Base-by-base conservation (phyloP, 2,113 vertebrate genomes). In the Leucopternis melanops region DNA sequence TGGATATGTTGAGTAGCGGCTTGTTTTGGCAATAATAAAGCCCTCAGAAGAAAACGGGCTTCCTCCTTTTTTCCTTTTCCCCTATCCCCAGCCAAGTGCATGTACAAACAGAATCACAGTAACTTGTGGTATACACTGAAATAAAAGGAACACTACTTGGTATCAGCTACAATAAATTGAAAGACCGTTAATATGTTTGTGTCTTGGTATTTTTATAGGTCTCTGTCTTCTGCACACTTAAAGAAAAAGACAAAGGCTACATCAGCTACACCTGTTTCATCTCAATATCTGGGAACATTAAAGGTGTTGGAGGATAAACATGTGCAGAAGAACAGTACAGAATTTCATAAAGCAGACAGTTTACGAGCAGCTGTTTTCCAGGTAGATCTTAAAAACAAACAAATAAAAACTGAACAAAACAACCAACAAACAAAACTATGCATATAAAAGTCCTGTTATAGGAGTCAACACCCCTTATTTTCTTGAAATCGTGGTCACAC, bases 351-450 rank as follows among this genome's bases (percentile, higher is more conserved):
- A 81, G 98, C 98, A 49, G 98, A 99, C 97, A 97, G 97, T 22
- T 91, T 99, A 74, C 97, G 99, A 96, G 99, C 98, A 87, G 97
- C 98, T 49, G 97, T 99, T 96, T 99, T 99, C 95, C 99, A 99
- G 99, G 99, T 99, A 97, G 92, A 63, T 55, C 47, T 65, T 75
- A 20, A 67, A 73, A 74, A 16, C 12, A 80, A 59, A 29, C 8
- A 34, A 54, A 40, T n/a, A 62, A 87, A 82, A 57, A 11, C 8
- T 13, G 0, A 89, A 40, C 6, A 61, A 81, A 73, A 5, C 23
- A 70, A 22, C 15, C 10, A 69, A 18, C 13, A 16, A 83, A 52
- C 20, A 82, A 93, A 94, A 36, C 29, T 66, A 2, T 54, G 16
- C 6, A 6, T 54, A 6, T 42, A 57, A 62, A 67, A 4, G 12